Percentiles rank a stretch among this genome's conserved stretches.
Evolutionary conservation across 2,888 invertebrate species (phyloP).

Genomic region (Caenorhabditis angaria): DNA sequence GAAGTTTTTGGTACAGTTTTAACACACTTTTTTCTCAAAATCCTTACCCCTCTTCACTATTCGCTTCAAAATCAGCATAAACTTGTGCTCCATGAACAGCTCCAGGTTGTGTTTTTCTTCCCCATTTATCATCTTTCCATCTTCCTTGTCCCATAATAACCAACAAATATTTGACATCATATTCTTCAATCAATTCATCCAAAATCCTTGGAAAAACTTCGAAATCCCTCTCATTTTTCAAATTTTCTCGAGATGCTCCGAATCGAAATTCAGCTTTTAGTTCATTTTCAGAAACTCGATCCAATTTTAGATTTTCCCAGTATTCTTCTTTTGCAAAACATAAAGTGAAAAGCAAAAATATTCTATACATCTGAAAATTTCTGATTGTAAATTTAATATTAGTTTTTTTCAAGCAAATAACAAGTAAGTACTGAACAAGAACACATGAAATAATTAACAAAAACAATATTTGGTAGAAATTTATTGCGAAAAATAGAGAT

Average conservation of each 20-base stretch:
- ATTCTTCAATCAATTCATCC: constrained; percentile 76
- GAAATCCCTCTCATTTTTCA: background rate
- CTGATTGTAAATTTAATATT: background rate
- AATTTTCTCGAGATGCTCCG: background rate
- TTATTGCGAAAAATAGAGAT: background rate
- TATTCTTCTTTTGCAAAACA: background rate
- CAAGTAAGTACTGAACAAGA: too few species aligned
- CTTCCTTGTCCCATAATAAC: constrained; percentile 90
- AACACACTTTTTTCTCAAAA: background rate
- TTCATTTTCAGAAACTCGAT: background rate
- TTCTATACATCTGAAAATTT: background rate
- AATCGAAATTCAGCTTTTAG: constrained; percentile 1
- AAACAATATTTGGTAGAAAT: background rate
- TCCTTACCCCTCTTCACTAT: constrained; percentile 19
- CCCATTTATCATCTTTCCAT: constrained; percentile 84
- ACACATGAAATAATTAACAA: too few species aligned
- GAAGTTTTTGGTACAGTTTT: background rate
- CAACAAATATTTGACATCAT: constrained; percentile 88
- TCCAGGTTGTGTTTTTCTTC: constrained; percentile 84
- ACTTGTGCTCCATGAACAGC: constrained; percentile 93
- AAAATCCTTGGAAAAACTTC: constrained; percentile 14
- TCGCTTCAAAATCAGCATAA: constrained; percentile 86
- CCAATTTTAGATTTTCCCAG: background rate
- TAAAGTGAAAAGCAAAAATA: background rate
- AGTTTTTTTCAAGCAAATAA: too few species aligned